Evolutionary conservation across 2,888 invertebrate genomes (phyloP).

Genomic region (Orchesellides sinensis): DNA sequence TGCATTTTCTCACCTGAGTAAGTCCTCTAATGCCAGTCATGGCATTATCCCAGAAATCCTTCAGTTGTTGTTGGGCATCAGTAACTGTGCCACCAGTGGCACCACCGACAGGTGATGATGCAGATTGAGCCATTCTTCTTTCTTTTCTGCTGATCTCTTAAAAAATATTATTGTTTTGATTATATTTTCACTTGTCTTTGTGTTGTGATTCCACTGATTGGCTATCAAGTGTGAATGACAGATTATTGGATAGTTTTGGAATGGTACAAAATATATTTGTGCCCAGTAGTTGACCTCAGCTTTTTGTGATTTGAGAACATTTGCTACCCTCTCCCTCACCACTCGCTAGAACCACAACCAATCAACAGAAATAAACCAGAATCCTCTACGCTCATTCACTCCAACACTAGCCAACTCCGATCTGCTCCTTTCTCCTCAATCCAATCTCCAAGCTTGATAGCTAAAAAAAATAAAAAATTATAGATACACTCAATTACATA

Average conservation of each 20-base stretch:
- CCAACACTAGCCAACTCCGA: slow-evolving; percentile 8
- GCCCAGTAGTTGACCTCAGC: slow-evolving; percentile 68
- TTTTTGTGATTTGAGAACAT: slow-evolving; percentile 59
- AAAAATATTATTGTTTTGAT: neutral
- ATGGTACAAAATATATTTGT: slow-evolving; percentile 51
- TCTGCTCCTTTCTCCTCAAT: neutral
- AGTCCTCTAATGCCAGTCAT: slow-evolving; percentile 88
- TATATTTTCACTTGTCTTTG: neutral
- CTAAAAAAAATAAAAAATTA: no score
- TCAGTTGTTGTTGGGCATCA: slow-evolving; percentile 85
- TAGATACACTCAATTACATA: no score
- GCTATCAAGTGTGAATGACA: slow-evolving; percentile 57
- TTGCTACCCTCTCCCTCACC: slow-evolving; percentile 46
- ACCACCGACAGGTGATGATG: slow-evolving; percentile 43
- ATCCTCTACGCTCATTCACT: neutral
- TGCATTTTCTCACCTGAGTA: slow-evolving; percentile 81
- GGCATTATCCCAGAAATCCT: slow-evolving; percentile 90
- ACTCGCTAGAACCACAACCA: slow-evolving; percentile 55
- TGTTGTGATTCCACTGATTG: slow-evolving; percentile 55
- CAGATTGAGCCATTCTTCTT: slow-evolving; percentile 64
- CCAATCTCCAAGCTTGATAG: neutral
- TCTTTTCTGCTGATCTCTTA: neutral
- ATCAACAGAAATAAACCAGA: slow-evolving; percentile 48
- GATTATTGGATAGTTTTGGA: slow-evolving; percentile 60
- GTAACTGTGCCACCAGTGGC: slow-evolving; percentile 75